Percentiles rank a stretch among this genome's conserved stretches.
phyloP scores from a whole-genome alignment of 23 tunicate genomes.

The Diplosoma virens region DNA sequence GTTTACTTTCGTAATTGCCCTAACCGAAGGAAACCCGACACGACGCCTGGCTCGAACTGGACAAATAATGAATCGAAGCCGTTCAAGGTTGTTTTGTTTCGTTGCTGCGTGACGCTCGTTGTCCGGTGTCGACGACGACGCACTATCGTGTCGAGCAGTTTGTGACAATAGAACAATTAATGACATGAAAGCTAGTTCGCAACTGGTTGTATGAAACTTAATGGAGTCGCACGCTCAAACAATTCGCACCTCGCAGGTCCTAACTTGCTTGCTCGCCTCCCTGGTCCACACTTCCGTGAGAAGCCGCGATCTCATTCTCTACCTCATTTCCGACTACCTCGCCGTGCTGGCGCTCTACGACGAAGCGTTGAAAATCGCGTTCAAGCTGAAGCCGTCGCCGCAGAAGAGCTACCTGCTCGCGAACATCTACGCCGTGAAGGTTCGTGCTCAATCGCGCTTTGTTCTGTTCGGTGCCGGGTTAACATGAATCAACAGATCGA shows the following conservation, averaged over 20 bases:
- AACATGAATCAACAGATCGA: no score
- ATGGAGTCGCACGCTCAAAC: neutral
- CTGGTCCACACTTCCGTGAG: slow-evolving; percentile 28
- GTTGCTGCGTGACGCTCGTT: no score
- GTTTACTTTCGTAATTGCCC: no score
- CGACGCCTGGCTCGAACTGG: no score
- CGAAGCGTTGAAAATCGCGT: slow-evolving; percentile 30
- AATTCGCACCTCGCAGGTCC: slow-evolving; percentile 42
- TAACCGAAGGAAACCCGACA: no score
- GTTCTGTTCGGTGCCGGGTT: no score
- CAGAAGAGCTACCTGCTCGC: slow-evolving; percentile 7
- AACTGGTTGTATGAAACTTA: neutral
- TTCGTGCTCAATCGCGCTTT: neutral
- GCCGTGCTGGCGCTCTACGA: slow-evolving; percentile 46
- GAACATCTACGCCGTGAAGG: slow-evolving; percentile 59
- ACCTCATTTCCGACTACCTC: slow-evolving; percentile 44
- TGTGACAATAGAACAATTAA: no score
- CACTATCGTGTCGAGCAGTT: no score
- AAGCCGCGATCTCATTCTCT: slow-evolving; percentile 31
- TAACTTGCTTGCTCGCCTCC: slow-evolving; percentile 49
- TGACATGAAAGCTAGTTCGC: no score
- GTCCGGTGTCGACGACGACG: no score
- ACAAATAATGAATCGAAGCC: no score
- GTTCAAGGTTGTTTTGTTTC: no score
- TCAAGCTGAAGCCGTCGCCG: neutral